Percentiles rank a stretch among this genome's conserved stretches.
Evolutionary conservation across 2,888 invertebrate species (phyloP).

Genomic region (Mythimna loreyi): DNA sequence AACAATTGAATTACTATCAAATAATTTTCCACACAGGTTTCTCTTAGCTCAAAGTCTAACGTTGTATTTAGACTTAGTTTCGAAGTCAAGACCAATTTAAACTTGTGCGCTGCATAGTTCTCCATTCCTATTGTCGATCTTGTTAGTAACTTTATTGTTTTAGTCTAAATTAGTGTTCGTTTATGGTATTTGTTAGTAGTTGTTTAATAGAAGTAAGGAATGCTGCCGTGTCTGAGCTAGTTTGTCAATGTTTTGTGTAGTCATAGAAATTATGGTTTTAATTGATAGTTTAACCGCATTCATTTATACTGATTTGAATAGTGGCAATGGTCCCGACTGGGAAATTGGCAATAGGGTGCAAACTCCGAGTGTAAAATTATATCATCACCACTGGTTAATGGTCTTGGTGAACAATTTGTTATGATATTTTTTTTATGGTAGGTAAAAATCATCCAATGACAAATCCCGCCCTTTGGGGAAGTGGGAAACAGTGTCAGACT

Average conservation of each 20-base stretch:
- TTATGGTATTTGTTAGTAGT: constrained; percentile 17
- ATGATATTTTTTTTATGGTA: too few relatives aligned
- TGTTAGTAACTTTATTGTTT: constrained; percentile 40
- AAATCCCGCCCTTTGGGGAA: too few relatives aligned
- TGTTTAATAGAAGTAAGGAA: neutral
- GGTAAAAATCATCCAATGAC: too few relatives aligned
- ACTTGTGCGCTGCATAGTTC: constrained; percentile 43
- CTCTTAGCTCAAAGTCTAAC: neutral
- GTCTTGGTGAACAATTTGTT: too few relatives aligned
- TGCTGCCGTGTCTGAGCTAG: constrained; percentile 1
- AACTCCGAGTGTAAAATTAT: too few relatives aligned
- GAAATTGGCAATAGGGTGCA: too few relatives aligned
- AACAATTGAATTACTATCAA: neutral
- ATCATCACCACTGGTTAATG: too few relatives aligned
- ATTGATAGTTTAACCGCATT: constrained; percentile 6
- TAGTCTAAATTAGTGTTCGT: constrained; percentile 20
- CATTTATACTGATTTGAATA: neutral
- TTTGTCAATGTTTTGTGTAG: constrained; percentile 1
- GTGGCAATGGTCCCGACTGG: too few relatives aligned
- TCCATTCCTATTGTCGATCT: constrained; percentile 16
- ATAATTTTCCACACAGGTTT: neutral
- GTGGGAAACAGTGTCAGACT: too few relatives aligned
- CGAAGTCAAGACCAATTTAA: constrained; percentile 47
- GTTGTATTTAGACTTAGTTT: constrained; percentile 5
- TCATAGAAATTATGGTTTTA: neutral